These are phyloP conservation scores for Agrilus mali DNA, from an alignment of 2,888 invertebrate species.

Conservation along the genomic window DNA sequence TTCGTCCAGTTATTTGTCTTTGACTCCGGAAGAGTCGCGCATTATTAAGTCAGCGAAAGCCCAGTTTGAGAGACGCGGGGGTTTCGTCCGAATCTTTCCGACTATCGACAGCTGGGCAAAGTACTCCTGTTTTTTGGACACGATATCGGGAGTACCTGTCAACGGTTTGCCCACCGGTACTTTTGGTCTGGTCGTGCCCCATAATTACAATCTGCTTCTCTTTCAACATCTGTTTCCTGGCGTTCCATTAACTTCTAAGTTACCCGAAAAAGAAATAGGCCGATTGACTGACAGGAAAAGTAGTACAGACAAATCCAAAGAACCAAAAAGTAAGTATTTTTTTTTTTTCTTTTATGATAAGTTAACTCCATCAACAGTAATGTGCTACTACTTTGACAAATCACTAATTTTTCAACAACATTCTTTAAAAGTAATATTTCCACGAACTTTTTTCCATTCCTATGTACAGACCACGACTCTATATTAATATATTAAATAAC, in stretches of 20 bases:
- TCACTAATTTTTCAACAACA: too few species aligned
- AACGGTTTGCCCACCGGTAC: slow-evolving; percentile 47
- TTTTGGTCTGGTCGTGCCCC: slow-evolving; percentile 45
- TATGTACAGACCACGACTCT: too few species aligned
- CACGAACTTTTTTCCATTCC: too few species aligned
- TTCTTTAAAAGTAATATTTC: too few species aligned
- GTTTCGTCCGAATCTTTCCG: slow-evolving; percentile 85
- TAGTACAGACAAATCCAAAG: too few species aligned
- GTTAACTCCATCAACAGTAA: too few species aligned
- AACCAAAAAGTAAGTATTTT: too few species aligned
- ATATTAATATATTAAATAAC: too few species aligned
- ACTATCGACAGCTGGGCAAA: slow-evolving; percentile 78
- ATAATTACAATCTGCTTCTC: slow-evolving; percentile 67
- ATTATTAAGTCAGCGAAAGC: slow-evolving; percentile 61
- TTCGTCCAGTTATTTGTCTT: slow-evolving; percentile 26
- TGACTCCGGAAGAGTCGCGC: slow-evolving; percentile 67
- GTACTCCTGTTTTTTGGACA: slow-evolving; percentile 51
- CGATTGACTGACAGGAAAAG: background rate
- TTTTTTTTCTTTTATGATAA: too few species aligned
- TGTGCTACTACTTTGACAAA: too few species aligned
- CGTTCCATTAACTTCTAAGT: slow-evolving; percentile 20
- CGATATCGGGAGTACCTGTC: slow-evolving; percentile 61
- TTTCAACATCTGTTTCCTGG: slow-evolving; percentile 63
- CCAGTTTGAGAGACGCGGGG: slow-evolving; percentile 73
- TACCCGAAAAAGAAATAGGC: background rate